A percentile compares a stretch with the other conserved stretches of the same genome.
Conservation (phyloP, 30 jellyfish, hydroid and myxozoan genomes). For the Nemopilema nomurai region DNA sequence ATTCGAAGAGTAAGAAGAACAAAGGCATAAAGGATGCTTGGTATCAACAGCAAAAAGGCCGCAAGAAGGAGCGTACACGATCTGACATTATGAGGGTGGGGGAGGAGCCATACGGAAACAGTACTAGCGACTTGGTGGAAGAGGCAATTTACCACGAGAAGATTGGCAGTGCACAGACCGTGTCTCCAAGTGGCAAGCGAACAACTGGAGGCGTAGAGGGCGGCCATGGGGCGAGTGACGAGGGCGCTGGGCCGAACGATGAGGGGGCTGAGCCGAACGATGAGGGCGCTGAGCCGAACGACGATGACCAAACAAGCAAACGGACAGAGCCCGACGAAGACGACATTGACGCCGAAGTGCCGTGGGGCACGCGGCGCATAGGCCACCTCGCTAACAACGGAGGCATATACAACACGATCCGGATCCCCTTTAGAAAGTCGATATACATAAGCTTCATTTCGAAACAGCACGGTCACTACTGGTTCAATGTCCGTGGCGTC, state of each 20-base stretch:
- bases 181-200: background rate
- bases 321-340: conserved; percentile 25
- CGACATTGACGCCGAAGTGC: conserved; percentile 29
- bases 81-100: background rate
- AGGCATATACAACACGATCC: conserved; percentile 69
- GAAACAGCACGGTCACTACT: conserved; percentile 45
- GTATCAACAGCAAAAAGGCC: too few species aligned
- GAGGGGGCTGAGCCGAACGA: too few species aligned
- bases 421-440: conserved; percentile 78
- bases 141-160: background rate
- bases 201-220: too few species aligned
- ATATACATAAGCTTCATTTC: conserved; percentile 52
- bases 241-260: background rate
- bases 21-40: background rate
- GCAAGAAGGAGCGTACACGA: background rate
- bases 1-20: background rate
- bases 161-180: background rate
- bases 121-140: background rate
- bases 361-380: conserved; percentile 88
- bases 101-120: background rate
- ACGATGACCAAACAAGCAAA: background rate
- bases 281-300: conserved; percentile 26
- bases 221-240: background rate
- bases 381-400: conserved; percentile 84
- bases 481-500: conserved; percentile 84